phyloP scores from a whole-genome alignment of 1,140 invertebrate genomes.

The Bombus affinis region DNA sequence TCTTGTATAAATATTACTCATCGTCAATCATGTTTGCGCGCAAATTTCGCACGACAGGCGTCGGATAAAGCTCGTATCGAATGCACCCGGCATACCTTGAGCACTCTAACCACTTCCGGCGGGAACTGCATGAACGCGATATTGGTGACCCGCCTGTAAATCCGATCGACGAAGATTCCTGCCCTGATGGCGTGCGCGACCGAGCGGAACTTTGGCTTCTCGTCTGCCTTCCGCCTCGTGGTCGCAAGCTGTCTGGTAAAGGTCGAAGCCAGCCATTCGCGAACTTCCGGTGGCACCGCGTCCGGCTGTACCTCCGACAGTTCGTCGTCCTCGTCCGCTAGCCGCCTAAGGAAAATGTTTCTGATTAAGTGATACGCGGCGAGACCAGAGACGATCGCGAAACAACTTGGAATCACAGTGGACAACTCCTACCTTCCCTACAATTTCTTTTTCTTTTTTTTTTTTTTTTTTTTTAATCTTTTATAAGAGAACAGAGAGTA shows the following conservation, averaged over 20 bases:
- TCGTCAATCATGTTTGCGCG: background rate
- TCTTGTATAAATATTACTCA: background rate
- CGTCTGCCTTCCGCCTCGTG: conserved; percentile 88
- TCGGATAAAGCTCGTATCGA: background rate
- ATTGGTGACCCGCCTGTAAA: conserved; percentile 94
- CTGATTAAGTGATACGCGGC: background rate
- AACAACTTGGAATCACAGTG: conserved; percentile 32
- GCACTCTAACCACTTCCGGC: conserved; percentile 91
- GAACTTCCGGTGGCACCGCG: conserved; percentile 96
- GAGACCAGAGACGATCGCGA: background rate
- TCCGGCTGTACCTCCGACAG: conserved; percentile 97
- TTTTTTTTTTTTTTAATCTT: background rate
- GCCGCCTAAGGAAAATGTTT: conserved; percentile 82
- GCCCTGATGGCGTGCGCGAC: conserved; percentile 99
- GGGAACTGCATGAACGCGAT: conserved; percentile 95
- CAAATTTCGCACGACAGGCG: background rate
- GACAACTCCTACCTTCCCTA: conserved; percentile 60
- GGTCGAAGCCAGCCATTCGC: conserved; percentile 98
- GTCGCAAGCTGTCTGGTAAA: conserved; percentile 95
- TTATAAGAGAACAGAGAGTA: background rate
- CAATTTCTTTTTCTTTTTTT: background rate
- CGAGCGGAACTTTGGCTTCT: conserved; percentile 94
- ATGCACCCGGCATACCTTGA: conserved; percentile 87
- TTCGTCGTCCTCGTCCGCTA: conserved; percentile 96
- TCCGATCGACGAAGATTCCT: conserved; percentile 98